Base-by-base conservation (phyloP, 23 tunicate species). In the Clavelina lepadiformis region DNA sequence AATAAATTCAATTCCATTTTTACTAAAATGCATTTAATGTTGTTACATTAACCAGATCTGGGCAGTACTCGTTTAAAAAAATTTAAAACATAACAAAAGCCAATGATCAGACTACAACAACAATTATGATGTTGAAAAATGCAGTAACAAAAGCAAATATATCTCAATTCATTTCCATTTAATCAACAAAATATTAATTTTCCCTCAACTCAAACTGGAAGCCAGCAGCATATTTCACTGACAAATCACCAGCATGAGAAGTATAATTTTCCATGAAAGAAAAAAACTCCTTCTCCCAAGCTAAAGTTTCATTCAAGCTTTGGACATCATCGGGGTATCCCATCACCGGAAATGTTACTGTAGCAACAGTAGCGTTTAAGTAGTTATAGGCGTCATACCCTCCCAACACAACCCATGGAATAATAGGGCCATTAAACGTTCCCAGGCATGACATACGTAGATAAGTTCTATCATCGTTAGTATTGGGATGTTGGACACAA, bases 401-500 rank as follows among this genome's bases (percentile, higher is more conserved):
- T 2, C 98, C 98, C 33, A 93, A 63, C 2, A 80, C 98, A 1
- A 93, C 83, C 87, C 86, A 83, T 8, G 98, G 98, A 62, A 78
- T 78, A 18, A 93, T 64, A 25, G 98, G 98, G n/a, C 98, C 98
- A 6, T 94, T 94, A 37, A 38, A 93, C 2, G 83, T 75, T 13
- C 93, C 98, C 28, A 93, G 88, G 79, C 98, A 93, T 29, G 88
- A 71, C 79, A 93, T 69, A 65, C 75, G 89, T 15, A 80, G 80
- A n/a, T 78, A 38, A 23, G 87, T 85, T 19, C 84, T 78, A 49
- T 79, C 94, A 38, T 82, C 87, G 21, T 67, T 72, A 3, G 85
- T 56, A 28, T 82, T 82, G 5, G 92, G 78, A 27, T 80, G 84
- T 22, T 87, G 80, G 0, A 73, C 68, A 54, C 96, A 88, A 1